Evolutionary conservation across 2,888 invertebrate species (phyloP).

Genomic region (Phengaris arion): DNA sequence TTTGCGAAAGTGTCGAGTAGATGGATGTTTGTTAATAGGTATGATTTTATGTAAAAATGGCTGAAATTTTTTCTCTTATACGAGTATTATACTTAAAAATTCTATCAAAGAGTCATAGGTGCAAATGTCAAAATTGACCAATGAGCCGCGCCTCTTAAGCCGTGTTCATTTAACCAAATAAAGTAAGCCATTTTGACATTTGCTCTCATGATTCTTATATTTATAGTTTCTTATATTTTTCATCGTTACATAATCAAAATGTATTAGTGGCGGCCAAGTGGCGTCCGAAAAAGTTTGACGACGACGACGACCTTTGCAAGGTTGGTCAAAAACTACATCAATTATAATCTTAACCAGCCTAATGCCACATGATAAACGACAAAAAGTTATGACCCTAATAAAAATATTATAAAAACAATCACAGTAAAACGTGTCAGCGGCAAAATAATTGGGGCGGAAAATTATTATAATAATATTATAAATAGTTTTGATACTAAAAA

Average conservation of each 20-base stretch:
- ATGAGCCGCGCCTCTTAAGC: too few species aligned
- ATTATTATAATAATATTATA: conserved; percentile 78
- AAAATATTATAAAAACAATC: conserved; percentile 43
- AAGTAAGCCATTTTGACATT: too few species aligned
- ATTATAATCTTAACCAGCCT: conserved; percentile 18
- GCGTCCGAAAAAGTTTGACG: background rate
- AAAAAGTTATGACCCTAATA: conserved; percentile 27
- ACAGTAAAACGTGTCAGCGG: conserved; percentile 71
- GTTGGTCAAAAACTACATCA: background rate
- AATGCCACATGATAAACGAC: conserved; percentile 1
- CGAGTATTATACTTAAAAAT: too few species aligned
- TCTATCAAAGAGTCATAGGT: too few species aligned
- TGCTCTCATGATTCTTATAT: too few species aligned
- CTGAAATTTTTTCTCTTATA: too few species aligned
- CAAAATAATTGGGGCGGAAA: conserved; percentile 74
- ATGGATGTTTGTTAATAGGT: conserved; percentile 11
- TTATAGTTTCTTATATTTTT: too few species aligned
- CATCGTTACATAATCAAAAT: too few species aligned
- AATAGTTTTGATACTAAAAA: conserved; percentile 72
- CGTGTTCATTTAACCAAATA: too few species aligned
- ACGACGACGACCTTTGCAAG: background rate
- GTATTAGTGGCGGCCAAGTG: background rate
- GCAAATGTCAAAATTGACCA: too few species aligned
- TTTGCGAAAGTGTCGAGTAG: conserved; percentile 21
- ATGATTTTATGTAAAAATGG: too few species aligned